A percentile compares a stretch with the other conserved stretches of the same genome.
phyloP scores from a whole-genome alignment of 2,888 invertebrate genomes.

The Spilarctia lutea region DNA sequence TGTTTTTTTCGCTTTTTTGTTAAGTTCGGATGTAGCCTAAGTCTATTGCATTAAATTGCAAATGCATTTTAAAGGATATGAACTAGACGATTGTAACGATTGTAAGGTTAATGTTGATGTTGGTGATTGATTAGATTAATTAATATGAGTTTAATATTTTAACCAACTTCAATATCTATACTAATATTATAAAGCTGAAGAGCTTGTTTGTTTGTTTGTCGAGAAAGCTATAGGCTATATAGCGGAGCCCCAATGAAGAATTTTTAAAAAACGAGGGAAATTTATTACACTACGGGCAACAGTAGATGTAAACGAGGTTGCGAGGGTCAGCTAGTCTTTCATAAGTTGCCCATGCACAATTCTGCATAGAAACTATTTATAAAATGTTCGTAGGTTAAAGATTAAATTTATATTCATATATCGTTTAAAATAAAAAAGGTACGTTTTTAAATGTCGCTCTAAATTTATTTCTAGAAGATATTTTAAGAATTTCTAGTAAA shows the following conservation, averaged over 20 bases:
- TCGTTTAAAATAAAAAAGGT: neutral
- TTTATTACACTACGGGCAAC: too few relatives aligned
- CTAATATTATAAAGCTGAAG: too few relatives aligned
- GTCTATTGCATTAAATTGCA: neutral
- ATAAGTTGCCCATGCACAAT: neutral
- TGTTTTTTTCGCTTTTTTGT: neutral
- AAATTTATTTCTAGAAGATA: neutral
- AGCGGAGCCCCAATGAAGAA: too few relatives aligned
- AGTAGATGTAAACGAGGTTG: too few relatives aligned
- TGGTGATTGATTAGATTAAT: neutral
- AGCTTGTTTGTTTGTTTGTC: too few relatives aligned
- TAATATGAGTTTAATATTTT: neutral
- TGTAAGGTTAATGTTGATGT: neutral
- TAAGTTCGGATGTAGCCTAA: neutral
- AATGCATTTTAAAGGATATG: neutral
- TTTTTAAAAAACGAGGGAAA: too few relatives aligned
- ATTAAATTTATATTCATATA: too few relatives aligned
- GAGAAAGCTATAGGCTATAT: too few relatives aligned
- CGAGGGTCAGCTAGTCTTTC: too few relatives aligned
- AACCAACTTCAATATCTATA: too few relatives aligned
- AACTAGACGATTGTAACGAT: neutral
- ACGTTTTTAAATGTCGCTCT: neutral
- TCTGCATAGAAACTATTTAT: neutral
- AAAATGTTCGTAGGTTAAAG: neutral
- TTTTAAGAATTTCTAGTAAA: neutral